Evolutionary conservation across 2,113 vertebrate species (phyloP).

Genomic region (Sinosuthora webbiana): DNA sequence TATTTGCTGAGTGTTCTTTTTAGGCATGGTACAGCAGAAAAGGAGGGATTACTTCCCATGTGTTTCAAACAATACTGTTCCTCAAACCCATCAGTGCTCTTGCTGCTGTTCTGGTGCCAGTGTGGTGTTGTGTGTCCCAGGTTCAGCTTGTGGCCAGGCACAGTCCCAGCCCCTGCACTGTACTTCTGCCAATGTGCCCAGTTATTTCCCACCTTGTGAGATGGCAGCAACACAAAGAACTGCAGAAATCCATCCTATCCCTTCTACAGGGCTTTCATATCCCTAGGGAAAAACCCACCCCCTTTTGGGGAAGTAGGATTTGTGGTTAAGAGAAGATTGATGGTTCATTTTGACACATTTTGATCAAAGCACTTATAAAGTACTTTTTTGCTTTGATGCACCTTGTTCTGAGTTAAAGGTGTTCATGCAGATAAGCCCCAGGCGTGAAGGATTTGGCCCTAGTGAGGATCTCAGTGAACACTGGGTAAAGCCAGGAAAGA

Average conservation of each 20-base stretch:
- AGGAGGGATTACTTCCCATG: neutral
- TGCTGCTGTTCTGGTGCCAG: neutral
- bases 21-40: neutral
- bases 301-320: neutral
- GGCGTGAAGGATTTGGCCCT: neutral
- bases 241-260: neutral
- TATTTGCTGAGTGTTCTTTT: neutral
- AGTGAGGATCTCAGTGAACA: neutral
- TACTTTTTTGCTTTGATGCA: neutral
- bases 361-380: conserved; percentile 17
- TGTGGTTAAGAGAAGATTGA: neutral
- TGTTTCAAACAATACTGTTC: neutral
- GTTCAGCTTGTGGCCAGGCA: neutral
- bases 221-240: neutral
- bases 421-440: neutral
- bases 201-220: neutral
- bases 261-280: neutral
- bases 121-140: neutral
- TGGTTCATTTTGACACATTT: neutral
- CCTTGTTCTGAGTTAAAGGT: neutral
- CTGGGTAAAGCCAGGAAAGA: neutral
- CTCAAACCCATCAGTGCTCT: fast-evolving
- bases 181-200: fast-evolving
- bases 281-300: neutral
- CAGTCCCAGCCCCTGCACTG: neutral